A percentile compares a stretch with the other conserved stretches of the same genome.
Conservation (phyloP, 2,113 vertebrate genomes). For the Cyprinodon brontotheroides region DNA sequence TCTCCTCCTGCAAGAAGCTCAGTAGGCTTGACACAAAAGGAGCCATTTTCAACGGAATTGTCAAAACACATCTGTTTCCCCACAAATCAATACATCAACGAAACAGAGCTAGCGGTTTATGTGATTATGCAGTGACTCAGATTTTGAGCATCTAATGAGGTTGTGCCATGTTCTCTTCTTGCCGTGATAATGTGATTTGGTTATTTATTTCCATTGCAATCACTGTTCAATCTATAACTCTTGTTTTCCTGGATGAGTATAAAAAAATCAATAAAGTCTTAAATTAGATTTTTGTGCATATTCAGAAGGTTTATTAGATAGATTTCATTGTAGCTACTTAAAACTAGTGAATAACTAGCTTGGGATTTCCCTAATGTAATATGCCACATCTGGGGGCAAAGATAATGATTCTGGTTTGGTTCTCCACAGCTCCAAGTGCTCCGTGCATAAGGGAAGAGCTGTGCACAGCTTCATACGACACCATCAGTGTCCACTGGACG, state of each 20-base stretch:
- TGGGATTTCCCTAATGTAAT: background rate
- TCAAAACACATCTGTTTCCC: background rate
- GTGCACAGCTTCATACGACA: slow-evolving; percentile 96
- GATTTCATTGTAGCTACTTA: background rate
- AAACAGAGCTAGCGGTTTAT: slow-evolving; percentile 12
- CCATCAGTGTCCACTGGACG: slow-evolving; percentile 96
- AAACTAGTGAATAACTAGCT: background rate
- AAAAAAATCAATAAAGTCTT: slow-evolving; percentile 8
- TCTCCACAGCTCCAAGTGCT: slow-evolving; percentile 72
- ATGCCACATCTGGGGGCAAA: background rate
- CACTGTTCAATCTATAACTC: slow-evolving; percentile 46
- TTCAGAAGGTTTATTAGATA: slow-evolving; percentile 26
- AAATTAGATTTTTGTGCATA: slow-evolving; percentile 28
- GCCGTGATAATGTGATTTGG: slow-evolving; percentile 19
- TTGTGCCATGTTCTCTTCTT: slow-evolving; percentile 1
- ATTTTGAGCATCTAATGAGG: slow-evolving; percentile 23
- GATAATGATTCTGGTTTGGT: background rate
- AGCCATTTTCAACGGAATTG: background rate
- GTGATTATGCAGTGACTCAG: slow-evolving; percentile 24
- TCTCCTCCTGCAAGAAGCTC: slow-evolving; percentile 5
- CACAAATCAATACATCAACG: background rate
- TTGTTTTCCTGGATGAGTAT: slow-evolving; percentile 35
- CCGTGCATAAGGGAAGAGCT: slow-evolving; percentile 94
- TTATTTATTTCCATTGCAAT: slow-evolving; percentile 30
- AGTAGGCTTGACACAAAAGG: slow-evolving; percentile 11